Evolutionary conservation across 2,113 vertebrate species (phyloP).

Genomic region (Brienomyrus brachyistius): DNA sequence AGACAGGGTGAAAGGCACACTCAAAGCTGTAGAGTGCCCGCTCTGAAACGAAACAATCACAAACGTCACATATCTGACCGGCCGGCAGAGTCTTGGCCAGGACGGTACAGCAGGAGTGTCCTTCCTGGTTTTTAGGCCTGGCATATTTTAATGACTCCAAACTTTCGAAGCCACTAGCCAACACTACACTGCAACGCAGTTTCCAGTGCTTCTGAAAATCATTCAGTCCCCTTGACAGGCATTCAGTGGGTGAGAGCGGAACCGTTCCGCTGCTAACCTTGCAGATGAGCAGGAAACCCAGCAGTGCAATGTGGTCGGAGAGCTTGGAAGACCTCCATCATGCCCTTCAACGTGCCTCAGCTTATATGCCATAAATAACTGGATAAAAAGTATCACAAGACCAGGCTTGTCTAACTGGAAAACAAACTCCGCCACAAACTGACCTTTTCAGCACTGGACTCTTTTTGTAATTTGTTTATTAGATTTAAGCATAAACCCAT

Average conservation of each 20-base stretch:
- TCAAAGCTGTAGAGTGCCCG: conserved; percentile 89
- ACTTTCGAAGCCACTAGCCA: background rate
- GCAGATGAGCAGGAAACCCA: background rate
- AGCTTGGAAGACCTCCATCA: background rate
- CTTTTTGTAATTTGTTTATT: background rate
- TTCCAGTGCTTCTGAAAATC: background rate
- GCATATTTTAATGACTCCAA: background rate
- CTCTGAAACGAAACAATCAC: conserved; percentile 57
- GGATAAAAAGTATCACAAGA: background rate
- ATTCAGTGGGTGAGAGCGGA: background rate
- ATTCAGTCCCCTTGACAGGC: background rate
- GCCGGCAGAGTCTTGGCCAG: background rate
- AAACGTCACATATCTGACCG: background rate
- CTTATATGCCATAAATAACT: background rate
- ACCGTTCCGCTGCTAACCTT: background rate
- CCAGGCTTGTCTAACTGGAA: background rate
- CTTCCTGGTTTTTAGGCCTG: background rate
- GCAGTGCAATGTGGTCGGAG: background rate
- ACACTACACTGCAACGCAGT: background rate
- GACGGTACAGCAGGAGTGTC: background rate
- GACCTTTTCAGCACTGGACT: background rate
- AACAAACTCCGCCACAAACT: background rate
- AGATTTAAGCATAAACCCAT: background rate
- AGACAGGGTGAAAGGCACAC: conserved; percentile 86
- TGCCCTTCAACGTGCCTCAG: background rate